These are phyloP conservation scores for Stenodema calcarata DNA, from an alignment of 2,888 invertebrate genomes.

Conservation along the genomic window DNA sequence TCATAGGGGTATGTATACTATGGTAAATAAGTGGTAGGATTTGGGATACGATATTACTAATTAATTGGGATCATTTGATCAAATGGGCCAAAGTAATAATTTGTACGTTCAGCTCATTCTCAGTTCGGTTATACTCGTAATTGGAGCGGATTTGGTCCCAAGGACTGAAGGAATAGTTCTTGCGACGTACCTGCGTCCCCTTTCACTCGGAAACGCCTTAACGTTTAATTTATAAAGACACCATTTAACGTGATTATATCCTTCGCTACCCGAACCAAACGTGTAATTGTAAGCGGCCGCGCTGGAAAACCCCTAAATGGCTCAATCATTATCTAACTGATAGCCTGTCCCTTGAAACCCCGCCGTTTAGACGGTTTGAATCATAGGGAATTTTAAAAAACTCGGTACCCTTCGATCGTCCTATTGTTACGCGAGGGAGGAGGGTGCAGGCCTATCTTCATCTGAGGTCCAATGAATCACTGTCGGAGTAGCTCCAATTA, in stretches of 20 bases:
- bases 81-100: too few species aligned
- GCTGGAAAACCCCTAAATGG: background rate
- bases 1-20: too few species aligned
- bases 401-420: background rate
- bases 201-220: background rate
- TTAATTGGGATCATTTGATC: too few species aligned
- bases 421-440: background rate
- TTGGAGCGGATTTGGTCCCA: background rate
- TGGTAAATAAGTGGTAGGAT: too few species aligned
- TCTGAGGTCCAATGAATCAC: slow-evolving; percentile 3
- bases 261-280: background rate
- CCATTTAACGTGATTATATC: background rate
- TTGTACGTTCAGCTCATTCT: too few species aligned
- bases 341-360: too few species aligned
- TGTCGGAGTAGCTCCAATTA: background rate
- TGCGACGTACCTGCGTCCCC: background rate
- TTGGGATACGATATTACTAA: too few species aligned
- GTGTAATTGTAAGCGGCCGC: background rate
- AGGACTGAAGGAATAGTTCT: background rate
- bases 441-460: background rate
- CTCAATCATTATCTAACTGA: background rate
- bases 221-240: background rate
- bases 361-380: too few species aligned
- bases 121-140: too few species aligned
- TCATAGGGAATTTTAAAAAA: too few species aligned